Conservation (phyloP, 2,113 vertebrate genomes). For the Actinemys pallida region DNA sequence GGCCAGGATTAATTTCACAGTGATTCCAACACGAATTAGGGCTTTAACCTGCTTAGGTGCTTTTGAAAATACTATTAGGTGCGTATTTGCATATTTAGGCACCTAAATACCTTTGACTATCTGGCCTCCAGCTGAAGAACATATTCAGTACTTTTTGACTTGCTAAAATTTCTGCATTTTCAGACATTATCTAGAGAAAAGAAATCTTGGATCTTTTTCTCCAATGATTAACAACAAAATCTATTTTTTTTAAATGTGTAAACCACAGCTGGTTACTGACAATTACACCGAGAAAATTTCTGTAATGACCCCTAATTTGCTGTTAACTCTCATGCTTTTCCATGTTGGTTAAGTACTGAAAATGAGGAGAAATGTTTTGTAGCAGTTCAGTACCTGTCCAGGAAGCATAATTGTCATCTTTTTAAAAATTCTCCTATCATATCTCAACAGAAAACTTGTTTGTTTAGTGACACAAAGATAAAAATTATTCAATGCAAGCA, state of each 20-base stretch:
- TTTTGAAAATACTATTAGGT: not conserved
- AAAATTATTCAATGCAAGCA: constrained; percentile 22
- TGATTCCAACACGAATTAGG: not conserved
- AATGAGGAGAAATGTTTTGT: not conserved
- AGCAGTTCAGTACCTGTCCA: not conserved
- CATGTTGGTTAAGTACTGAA: not conserved
- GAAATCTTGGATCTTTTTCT: not conserved
- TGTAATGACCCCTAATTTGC: not conserved
- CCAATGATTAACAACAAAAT: not conserved
- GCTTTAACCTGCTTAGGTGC: not conserved
- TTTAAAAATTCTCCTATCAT: not conserved
- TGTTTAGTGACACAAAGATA: constrained; percentile 12
- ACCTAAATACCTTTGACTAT: not conserved
- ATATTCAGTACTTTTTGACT: not conserved
- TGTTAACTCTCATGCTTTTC: not conserved
- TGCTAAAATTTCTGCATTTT: not conserved
- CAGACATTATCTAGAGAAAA: not conserved
- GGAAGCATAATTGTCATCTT: not conserved
- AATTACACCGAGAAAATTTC: accelerated
- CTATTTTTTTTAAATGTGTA: not conserved
- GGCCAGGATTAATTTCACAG: not conserved
- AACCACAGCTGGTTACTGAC: not conserved
- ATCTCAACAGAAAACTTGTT: not conserved
- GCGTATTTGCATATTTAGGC: not conserved
- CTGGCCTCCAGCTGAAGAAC: accelerated